Percentiles rank a stretch among this genome's conserved stretches.
phyloP scores from a whole-genome alignment of 2,113 vertebrate species.

The Myiozetetes cayanensis region DNA sequence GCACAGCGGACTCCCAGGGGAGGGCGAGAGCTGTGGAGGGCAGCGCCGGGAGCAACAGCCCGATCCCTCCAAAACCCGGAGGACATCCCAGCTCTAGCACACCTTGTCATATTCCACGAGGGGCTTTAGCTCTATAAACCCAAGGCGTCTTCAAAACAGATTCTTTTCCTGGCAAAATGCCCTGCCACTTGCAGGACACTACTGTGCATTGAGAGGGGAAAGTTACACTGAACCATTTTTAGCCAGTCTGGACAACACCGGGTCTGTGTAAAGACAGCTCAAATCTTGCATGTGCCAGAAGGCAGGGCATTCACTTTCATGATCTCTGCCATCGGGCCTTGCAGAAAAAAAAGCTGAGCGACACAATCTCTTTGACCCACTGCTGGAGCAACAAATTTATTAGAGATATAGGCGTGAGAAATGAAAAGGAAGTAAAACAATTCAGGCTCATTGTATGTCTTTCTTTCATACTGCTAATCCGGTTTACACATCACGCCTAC shows the following conservation, averaged over 20 bases:
- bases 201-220: background rate
- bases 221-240: background rate
- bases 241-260: background rate
- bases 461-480: conserved; percentile 85
- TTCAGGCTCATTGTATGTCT: conserved; percentile 80
- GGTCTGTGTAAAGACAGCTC: background rate
- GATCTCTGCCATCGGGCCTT: conserved; percentile 62
- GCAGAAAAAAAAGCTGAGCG: conserved; percentile 48
- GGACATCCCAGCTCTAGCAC: background rate
- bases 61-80: background rate
- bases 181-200: background rate
- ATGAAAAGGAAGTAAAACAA: conserved; percentile 86
- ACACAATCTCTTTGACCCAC: conserved; percentile 77
- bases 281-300: conserved; percentile 56
- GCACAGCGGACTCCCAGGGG: background rate
- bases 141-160: background rate
- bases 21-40: background rate
- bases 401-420: conserved; percentile 82
- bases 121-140: background rate
- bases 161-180: background rate
- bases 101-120: background rate
- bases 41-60: background rate
- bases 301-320: conserved; percentile 40
- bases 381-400: conserved; percentile 84
- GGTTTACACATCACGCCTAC: conserved; percentile 85